Evolutionary conservation across 2,888 invertebrate genomes (phyloP).

Genomic region (Scaptomyza reducta): DNA sequence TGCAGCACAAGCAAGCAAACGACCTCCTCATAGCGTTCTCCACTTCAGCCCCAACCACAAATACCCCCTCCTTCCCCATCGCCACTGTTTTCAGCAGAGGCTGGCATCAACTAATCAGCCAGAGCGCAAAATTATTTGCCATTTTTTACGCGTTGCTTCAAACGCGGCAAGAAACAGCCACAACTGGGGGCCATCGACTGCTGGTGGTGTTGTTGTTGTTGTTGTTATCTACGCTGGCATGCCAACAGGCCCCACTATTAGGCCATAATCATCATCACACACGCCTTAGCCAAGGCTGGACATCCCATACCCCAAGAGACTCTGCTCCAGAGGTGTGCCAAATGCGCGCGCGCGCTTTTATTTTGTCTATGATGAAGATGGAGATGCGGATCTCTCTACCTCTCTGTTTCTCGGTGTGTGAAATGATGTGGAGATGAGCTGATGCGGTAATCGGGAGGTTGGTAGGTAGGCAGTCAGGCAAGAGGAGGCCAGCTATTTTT

Average conservation of each 20-base stretch:
- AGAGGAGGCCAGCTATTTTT: conserved; percentile 68
- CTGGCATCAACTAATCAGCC: conserved; percentile 75
- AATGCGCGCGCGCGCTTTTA: conserved; percentile 57
- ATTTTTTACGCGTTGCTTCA: conserved; percentile 78
- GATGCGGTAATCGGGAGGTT: conserved; percentile 21
- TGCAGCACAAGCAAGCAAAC: conserved; percentile 31
- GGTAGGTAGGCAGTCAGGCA: conserved; percentile 19
- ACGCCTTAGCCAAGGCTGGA: conserved; percentile 73
- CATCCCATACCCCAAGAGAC: conserved; percentile 21
- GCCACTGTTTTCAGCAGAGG: conserved; percentile 5
- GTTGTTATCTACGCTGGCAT: conserved; percentile 61
- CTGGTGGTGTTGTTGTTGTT: conserved; percentile 43
- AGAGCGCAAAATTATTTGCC: conserved; percentile 79
- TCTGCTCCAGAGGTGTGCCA: conserved; percentile 52
- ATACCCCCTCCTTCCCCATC: background rate
- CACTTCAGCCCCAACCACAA: background rate
- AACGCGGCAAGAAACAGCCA: conserved; percentile 63
- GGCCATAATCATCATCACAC: conserved; percentile 78
- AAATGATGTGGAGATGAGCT: conserved; percentile 7
- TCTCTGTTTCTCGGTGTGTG: conserved; percentile 7
- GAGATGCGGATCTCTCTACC: background rate
- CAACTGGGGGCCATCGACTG: conserved; percentile 39
- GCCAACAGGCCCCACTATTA: conserved; percentile 78
- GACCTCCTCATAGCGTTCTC: conserved; percentile 26
- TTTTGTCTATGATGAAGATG: conserved; percentile 55